A percentile compares a stretch with the other conserved stretches of the same genome.
Conservation (phyloP, 2,797 vertebrate genomes). For the Leucoraja ocellata region DNA sequence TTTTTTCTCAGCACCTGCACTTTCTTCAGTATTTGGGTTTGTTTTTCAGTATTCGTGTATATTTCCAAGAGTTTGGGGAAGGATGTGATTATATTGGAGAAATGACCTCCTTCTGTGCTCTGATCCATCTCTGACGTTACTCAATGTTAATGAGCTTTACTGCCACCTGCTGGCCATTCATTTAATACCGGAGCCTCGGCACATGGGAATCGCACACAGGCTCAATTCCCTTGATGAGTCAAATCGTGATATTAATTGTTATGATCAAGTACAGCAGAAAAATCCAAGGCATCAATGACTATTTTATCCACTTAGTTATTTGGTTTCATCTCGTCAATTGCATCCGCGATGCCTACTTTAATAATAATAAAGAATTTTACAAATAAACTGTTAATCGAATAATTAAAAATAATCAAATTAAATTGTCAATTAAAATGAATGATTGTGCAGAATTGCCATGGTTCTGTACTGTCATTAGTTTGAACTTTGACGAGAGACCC, state of each 20-base stretch:
- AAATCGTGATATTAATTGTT: not conserved
- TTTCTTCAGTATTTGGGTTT: too few species aligned
- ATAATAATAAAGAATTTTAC: not conserved
- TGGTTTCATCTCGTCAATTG: not conserved
- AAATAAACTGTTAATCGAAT: not conserved
- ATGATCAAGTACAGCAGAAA: not conserved
- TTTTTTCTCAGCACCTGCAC: not conserved
- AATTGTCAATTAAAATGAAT: too few species aligned
- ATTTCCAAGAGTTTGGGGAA: too few species aligned
- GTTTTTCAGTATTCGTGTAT: too few species aligned
- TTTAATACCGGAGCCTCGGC: not conserved
- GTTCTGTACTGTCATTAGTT: not conserved
- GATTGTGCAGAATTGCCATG: not conserved
- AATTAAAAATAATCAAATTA: too few species aligned
- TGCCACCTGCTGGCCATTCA: not conserved
- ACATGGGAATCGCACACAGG: not conserved
- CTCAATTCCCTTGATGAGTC: not conserved
- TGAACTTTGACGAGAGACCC: not conserved
- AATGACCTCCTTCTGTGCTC: too few species aligned
- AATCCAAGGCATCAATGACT: not conserved
- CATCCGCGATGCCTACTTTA: not conserved
- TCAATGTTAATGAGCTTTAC: not conserved
- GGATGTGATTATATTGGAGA: too few species aligned
- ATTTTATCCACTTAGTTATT: not conserved
- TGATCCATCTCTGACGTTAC: not conserved